A percentile compares a stretch with the other conserved stretches of the same genome.
phyloP scores from a whole-genome alignment of 2,797 vertebrate genomes.

The Chiroxiphia lanceolata region DNA sequence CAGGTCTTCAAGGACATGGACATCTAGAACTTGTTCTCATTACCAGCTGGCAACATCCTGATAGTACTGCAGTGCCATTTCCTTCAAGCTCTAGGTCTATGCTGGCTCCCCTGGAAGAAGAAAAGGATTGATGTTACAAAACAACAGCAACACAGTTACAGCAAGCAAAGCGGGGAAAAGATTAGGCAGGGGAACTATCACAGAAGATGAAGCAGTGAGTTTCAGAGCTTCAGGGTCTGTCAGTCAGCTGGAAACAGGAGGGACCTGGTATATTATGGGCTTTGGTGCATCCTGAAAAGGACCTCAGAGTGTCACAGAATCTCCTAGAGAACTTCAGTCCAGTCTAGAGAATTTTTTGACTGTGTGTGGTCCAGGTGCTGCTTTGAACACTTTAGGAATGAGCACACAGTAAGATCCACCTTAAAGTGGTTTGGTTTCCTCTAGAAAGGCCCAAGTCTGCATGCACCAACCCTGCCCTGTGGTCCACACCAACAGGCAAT shows the following conservation, averaged over 20 bases:
- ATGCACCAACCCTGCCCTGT: not conserved
- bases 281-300: not conserved
- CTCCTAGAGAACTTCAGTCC: not conserved
- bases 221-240: not conserved
- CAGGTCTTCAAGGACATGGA: not conserved
- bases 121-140: not conserved
- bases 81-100: not conserved
- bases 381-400: not conserved
- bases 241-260: not conserved
- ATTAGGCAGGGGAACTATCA: not conserved
- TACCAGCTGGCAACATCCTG: not conserved
- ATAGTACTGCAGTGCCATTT: not conserved
- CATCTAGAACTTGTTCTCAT: not conserved
- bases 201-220: not conserved
- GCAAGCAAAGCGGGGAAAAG: not conserved
- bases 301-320: not conserved
- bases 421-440: not conserved
- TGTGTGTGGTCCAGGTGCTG: not conserved
- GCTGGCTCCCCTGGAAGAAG: not conserved
- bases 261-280: accelerated
- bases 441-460: not conserved
- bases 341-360: not conserved
- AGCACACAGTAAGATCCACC: not conserved
- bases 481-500: not conserved
- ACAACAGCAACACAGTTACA: not conserved